These are phyloP conservation scores for Aradus depressus DNA, from an alignment of 2,888 invertebrate genomes.

Conservation along the genomic window DNA sequence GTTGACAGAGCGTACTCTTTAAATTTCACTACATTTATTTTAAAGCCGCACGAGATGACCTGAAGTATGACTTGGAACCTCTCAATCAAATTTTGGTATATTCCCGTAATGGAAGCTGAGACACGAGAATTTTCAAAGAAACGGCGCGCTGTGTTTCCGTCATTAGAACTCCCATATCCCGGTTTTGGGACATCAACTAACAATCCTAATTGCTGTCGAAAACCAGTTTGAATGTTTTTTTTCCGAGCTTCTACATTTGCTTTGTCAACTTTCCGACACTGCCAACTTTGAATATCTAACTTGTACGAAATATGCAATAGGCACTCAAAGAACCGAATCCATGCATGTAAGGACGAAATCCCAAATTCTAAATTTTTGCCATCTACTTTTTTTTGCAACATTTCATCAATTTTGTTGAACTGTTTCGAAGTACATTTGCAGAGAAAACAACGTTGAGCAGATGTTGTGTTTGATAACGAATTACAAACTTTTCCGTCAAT, in stretches of 20 bases:
- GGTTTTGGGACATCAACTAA: constrained; percentile 14
- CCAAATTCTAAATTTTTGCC: constrained; percentile 18
- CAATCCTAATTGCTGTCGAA: constrained; percentile 14
- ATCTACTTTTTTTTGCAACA: not conserved
- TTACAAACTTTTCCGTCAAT: not conserved
- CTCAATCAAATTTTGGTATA: not conserved
- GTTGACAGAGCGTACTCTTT: not conserved
- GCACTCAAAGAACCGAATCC: constrained; percentile 22
- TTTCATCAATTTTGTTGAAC: constrained; percentile 24
- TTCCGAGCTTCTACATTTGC: not conserved
- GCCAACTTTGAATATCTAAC: constrained; percentile 19
- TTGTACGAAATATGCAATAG: constrained; percentile 21
- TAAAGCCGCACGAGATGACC: not conserved
- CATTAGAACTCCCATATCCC: not conserved
- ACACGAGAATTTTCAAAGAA: not conserved
- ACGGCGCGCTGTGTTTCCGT: not conserved
- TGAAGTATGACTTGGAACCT: not conserved
- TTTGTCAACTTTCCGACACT: constrained; percentile 3
- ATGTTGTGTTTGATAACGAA: constrained; percentile 29
- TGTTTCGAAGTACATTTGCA: constrained; percentile 31
- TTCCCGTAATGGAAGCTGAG: not conserved
- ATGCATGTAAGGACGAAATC: constrained; percentile 20
- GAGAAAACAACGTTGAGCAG: constrained; percentile 31
- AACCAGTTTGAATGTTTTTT: constrained; percentile 11
- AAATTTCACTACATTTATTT: not conserved